These are phyloP conservation scores for Colletes gigas DNA, from an alignment of 1,140 invertebrate species.

Conservation along the genomic window DNA sequence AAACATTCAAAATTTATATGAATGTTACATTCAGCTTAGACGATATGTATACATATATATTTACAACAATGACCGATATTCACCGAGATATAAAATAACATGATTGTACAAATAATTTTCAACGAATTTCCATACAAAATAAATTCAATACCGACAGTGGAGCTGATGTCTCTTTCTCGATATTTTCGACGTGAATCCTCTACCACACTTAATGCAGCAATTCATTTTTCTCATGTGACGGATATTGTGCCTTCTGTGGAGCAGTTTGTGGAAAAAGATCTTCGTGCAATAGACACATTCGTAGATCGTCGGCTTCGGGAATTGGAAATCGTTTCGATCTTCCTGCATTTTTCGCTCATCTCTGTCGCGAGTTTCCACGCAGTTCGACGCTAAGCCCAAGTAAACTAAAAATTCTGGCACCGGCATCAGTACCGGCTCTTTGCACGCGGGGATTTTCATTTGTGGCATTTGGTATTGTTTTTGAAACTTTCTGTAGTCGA, in stretches of 20 bases:
- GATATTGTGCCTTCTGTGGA: not conserved
- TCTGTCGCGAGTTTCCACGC: not conserved
- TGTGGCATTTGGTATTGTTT: not conserved
- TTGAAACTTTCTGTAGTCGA: not conserved
- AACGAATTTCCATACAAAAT: not conserved
- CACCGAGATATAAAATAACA: not conserved
- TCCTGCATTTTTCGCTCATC: not conserved
- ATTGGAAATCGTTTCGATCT: not conserved
- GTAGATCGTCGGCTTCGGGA: not conserved
- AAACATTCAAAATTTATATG: not conserved
- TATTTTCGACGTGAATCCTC: not conserved
- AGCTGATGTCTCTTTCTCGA: not conserved
- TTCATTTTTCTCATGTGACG: not conserved
- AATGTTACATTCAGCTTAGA: no score
- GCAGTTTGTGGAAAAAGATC: not conserved
- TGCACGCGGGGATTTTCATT: no score
- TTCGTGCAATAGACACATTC: constrained; percentile 2
- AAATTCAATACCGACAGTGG: not conserved
- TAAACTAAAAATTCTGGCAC: not conserved
- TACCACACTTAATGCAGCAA: not conserved
- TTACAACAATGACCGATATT: not conserved
- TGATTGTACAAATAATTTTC: not conserved
- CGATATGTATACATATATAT: not conserved
- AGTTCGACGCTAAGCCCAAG: not conserved
- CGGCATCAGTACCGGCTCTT: not conserved